Base-by-base conservation (phyloP, 2,888 invertebrate genomes). In the Acanthoscelides obtectus region DNA sequence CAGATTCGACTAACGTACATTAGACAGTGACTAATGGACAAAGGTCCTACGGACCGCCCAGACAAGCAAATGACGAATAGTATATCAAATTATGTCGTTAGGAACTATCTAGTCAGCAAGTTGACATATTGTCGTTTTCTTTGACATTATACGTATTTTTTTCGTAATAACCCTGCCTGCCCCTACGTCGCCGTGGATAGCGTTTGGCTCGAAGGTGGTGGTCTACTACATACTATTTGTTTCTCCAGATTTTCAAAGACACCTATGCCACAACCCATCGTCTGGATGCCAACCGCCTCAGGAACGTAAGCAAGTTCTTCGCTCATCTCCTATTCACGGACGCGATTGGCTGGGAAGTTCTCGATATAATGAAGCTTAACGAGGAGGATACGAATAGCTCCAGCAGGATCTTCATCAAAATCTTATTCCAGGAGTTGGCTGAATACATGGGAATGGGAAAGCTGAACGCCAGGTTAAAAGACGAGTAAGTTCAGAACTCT, bases 351-450 rank as follows among this genome's bases (percentile, higher is more conserved):
- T 99, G 99, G 99, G 94, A 94, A 84, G 97, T 96, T 0, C 84
- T 99, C 75, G 91, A 92, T 20, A 93, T 94, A 80, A 95, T 99
- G 69, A 93, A 93, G 80, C 85, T 99, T 69, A 99, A 97, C 79
- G 98, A 99, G 86, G 96, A 98, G 73, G 98, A 99, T 78, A 99
- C 99, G 0, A 98, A 98, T 0, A 98, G 98, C 77, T 97, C 98
- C 0, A 97, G 97, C 83, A 89, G 99, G 77, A 97, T 99, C 81
- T 99, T 98, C 83, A 96, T 99, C 72, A 99, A 99, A 87, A 98
- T 98, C 76, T 87, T 99, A 64, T 99, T 99, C 84, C 95, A 95
- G 89, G 99, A 99, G 84, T 86, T 99, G 70, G 94, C 96, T 0
- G 98, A 99, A 83, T 97, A 96, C 79, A 95, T 99, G 96, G 98